A percentile compares a stretch with the other conserved stretches of the same genome.
phyloP scores from a whole-genome alignment of 2,888 invertebrate species.

The Ametastegia equiseti region DNA sequence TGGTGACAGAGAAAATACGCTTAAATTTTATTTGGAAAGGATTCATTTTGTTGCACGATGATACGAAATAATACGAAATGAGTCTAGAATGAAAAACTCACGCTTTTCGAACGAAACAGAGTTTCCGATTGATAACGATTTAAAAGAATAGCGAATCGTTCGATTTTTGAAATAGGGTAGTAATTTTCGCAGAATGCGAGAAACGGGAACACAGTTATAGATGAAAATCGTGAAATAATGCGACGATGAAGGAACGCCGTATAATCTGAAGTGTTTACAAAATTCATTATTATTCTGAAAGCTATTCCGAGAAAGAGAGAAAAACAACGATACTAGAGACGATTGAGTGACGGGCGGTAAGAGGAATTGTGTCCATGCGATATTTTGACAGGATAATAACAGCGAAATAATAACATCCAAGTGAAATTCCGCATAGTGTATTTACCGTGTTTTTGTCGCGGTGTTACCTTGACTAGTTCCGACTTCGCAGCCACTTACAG shows the following conservation, averaged over 20 bases:
- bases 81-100: not conserved
- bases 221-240: too few species aligned
- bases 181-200: too few species aligned
- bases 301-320: not conserved
- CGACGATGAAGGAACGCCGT: too few species aligned
- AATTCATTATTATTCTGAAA: too few species aligned
- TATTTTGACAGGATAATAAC: slow-evolving; percentile 5
- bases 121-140: too few species aligned
- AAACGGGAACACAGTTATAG: too few species aligned
- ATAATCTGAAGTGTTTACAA: too few species aligned
- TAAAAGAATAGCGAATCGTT: too few species aligned
- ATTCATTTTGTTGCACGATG: too few species aligned
- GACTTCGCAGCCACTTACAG: slow-evolving; percentile 49
- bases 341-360: slow-evolving; percentile 40
- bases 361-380: slow-evolving; percentile 27
- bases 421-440: not conserved
- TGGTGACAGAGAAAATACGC: not conserved
- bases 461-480: slow-evolving; percentile 58
- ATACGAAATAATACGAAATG: not conserved
- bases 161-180: too few species aligned
- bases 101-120: too few species aligned
- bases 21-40: not conserved
- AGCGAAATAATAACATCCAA: not conserved
- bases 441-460: not conserved
- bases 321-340: slow-evolving; percentile 38